Conservation (phyloP, 2,888 invertebrate species). For the Cosmopolites sordidus region DNA sequence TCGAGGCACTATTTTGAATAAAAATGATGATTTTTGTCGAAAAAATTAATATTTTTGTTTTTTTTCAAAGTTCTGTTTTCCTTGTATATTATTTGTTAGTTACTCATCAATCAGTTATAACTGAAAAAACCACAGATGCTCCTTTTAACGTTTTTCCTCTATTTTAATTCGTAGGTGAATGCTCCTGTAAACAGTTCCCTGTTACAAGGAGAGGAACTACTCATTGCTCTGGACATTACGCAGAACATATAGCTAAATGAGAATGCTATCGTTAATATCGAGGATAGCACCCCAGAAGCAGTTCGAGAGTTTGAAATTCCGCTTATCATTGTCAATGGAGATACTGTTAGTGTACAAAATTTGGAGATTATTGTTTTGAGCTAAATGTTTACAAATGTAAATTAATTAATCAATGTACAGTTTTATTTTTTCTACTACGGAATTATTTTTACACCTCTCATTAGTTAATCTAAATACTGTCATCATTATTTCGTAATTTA, state of each 20-base stretch:
- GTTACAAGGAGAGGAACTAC: constrained; percentile 51
- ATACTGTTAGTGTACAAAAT: constrained; percentile 33
- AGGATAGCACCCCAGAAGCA: constrained; percentile 17
- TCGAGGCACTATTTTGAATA: no score
- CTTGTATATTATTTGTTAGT: not conserved
- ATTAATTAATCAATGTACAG: not conserved
- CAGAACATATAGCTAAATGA: constrained; percentile 41
- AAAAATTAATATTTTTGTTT: not conserved
- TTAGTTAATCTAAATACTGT: not conserved
- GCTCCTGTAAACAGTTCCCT: constrained; percentile 49
- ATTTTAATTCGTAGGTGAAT: constrained; percentile 43
- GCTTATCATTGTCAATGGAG: constrained; percentile 33
- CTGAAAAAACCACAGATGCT: no score
- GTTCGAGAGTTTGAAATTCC: constrained; percentile 38
- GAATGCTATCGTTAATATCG: constrained; percentile 5
- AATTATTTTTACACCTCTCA: not conserved
- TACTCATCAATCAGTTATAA: not conserved
- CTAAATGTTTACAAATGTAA: not conserved
- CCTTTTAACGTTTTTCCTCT: no score
- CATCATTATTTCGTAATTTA: not conserved
- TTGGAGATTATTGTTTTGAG: constrained; percentile 26
- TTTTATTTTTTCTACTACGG: not conserved
- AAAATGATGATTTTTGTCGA: no score
- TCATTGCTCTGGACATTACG: constrained; percentile 51
- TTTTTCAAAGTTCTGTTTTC: not conserved